A percentile compares a stretch with the other conserved stretches of the same genome.
phyloP scores from a whole-genome alignment of 2,888 invertebrate genomes.

The Serripes groenlandicus region DNA sequence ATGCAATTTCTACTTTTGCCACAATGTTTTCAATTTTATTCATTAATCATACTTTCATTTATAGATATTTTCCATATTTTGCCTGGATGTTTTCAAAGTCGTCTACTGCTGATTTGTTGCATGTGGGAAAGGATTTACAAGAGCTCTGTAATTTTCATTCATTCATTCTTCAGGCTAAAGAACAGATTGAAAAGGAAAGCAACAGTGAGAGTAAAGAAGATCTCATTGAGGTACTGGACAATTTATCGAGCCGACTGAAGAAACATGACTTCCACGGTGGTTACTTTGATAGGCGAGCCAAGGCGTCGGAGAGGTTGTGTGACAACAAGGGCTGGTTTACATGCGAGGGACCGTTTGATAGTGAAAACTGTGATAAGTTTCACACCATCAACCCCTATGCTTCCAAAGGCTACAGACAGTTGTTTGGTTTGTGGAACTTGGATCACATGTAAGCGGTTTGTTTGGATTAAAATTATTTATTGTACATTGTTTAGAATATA shows the following conservation, averaged over 20 bases:
- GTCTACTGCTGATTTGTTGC: no score
- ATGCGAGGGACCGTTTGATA: constrained; percentile 84
- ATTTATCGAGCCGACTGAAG: constrained; percentile 70
- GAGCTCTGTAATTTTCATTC: no score
- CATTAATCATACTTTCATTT: no score
- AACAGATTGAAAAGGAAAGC: constrained; percentile 79
- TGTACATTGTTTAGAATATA: no score
- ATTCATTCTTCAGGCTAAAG: no score
- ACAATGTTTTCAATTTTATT: no score
- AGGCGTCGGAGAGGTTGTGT: constrained; percentile 77
- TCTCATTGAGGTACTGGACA: constrained; percentile 71
- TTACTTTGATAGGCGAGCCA: constrained; percentile 78
- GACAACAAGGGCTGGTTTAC: constrained; percentile 84
- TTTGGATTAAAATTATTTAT: no score
- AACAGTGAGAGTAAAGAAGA: constrained; percentile 65
- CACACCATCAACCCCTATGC: constrained; percentile 82
- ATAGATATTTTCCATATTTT: no score
- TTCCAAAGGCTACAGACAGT: constrained; percentile 76
- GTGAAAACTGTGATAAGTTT: constrained; percentile 75
- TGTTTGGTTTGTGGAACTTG: constrained; percentile 82
- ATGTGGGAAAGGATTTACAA: no score
- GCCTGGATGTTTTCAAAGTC: no score
- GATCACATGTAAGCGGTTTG: constrained; percentile 83
- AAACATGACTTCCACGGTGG: constrained; percentile 76
- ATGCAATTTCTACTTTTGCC: no score